Conservation (phyloP, 2,797 vertebrate species). For the Mormyrus proboscirostris region DNA sequence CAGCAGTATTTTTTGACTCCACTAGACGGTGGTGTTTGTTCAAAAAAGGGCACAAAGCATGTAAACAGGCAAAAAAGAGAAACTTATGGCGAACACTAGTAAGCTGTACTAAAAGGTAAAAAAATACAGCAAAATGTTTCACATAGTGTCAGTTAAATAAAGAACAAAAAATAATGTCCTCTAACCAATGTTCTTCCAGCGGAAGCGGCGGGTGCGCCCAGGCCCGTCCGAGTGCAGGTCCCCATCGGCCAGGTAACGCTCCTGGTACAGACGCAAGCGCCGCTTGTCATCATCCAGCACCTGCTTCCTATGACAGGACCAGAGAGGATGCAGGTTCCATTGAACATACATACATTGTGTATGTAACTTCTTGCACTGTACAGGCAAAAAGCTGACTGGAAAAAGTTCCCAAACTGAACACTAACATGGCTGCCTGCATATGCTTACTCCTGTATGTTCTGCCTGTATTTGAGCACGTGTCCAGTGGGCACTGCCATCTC, state of each 20-base stretch:
- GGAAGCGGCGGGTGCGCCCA: slow-evolving; percentile 81
- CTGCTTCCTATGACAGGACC: slow-evolving; percentile 71
- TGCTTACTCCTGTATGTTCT: background rate
- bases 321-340: background rate
- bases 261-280: slow-evolving; percentile 84
- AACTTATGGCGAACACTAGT: too few relatives aligned
- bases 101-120: too few relatives aligned
- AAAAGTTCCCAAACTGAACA: background rate
- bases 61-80: background rate
- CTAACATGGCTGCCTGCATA: background rate
- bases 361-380: background rate
- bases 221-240: slow-evolving; percentile 92
- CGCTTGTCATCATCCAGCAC: slow-evolving; percentile 90
- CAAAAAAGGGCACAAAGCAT: background rate
- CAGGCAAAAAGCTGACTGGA: background rate
- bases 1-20: background rate
- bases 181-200: slow-evolving; percentile 86
- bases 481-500: background rate
- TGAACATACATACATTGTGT: background rate
- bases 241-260: slow-evolving; percentile 83
- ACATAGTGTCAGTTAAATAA: background rate
- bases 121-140: background rate
- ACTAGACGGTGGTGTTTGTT: background rate
- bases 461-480: background rate
- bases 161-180: background rate